Conservation (phyloP, 2,888 invertebrate species). For the Leucophora obtusa region DNA sequence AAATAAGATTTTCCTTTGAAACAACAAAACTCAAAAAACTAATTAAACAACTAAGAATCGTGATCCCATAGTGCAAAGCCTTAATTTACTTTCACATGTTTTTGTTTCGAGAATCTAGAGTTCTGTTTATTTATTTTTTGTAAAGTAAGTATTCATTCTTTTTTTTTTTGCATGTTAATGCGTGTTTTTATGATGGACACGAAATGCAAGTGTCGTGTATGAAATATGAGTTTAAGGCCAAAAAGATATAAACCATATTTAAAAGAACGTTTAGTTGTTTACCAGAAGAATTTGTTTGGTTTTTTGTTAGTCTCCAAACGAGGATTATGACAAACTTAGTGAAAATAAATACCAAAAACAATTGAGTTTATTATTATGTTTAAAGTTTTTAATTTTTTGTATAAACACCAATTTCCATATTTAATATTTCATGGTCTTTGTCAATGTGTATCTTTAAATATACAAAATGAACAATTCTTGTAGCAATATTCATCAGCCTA, state of each 20-base stretch:
- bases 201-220: constrained; percentile 62
- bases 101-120: not conserved
- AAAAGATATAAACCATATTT: constrained; percentile 50
- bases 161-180: constrained; percentile 47
- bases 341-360: constrained; percentile 18
- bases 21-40: too few relatives aligned
- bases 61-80: not conserved
- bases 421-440: constrained; percentile 21
- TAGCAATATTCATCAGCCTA: constrained; percentile 14
- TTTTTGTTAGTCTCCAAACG: constrained; percentile 5
- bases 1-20: too few relatives aligned
- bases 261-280: constrained; percentile 29
- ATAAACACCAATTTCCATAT: not conserved
- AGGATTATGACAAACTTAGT: constrained; percentile 23
- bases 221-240: constrained; percentile 57
- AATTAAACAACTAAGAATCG: too few relatives aligned
- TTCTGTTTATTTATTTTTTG: not conserved
- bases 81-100: constrained; percentile 9
- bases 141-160: constrained; percentile 12
- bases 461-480: not conserved
- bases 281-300: constrained; percentile 2
- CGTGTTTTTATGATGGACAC: constrained; percentile 62
- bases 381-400: not conserved
- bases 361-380: constrained; percentile 32
- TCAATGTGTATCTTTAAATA: not conserved